phyloP scores from a whole-genome alignment of 1,140 invertebrate genomes.

The Cheumatopsyche charites region DNA sequence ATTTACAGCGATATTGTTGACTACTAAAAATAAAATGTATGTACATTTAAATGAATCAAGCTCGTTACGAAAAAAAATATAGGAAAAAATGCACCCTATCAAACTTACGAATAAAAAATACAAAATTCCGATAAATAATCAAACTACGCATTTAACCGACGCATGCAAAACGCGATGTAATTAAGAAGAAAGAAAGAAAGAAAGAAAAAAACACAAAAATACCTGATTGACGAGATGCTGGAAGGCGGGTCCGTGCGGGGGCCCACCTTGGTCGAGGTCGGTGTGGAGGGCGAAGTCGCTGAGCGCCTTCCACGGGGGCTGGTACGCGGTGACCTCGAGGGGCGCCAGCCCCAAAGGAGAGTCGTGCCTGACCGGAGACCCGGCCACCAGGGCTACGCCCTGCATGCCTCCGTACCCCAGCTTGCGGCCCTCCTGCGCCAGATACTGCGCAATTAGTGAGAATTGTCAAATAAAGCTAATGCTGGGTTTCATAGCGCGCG shows the following conservation, averaged over 20 bases:
- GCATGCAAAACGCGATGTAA: too few relatives aligned
- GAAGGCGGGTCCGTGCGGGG: conserved; percentile 85
- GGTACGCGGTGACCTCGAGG: conserved; percentile 92
- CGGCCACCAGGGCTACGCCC: conserved; percentile 96
- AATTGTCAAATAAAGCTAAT: neutral
- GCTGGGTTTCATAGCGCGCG: too few relatives aligned
- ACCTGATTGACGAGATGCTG: conserved; percentile 96
- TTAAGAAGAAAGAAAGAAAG: too few relatives aligned
- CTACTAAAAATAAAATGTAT: too few relatives aligned
- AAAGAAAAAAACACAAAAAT: too few relatives aligned
- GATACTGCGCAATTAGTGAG: conserved; percentile 43
- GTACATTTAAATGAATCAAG: too few relatives aligned
- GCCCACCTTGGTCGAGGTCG: conserved; percentile 78
- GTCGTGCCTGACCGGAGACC: conserved; percentile 93
- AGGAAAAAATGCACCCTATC: too few relatives aligned
- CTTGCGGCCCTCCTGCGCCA: conserved; percentile 85
- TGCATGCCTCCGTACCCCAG: conserved; percentile 90
- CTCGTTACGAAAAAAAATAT: too few relatives aligned
- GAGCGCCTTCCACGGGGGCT: conserved; percentile 96
- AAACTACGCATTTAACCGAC: too few relatives aligned
- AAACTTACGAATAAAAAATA: too few relatives aligned
- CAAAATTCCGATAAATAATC: too few relatives aligned
- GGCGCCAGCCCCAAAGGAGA: conserved; percentile 84
- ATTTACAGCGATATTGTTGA: too few relatives aligned
- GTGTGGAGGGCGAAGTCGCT: conserved; percentile 94